Percentiles rank a stretch among this genome's conserved stretches.
Evolutionary conservation across 2,888 invertebrate genomes (phyloP).

Genomic region (Morpho helenor): DNA sequence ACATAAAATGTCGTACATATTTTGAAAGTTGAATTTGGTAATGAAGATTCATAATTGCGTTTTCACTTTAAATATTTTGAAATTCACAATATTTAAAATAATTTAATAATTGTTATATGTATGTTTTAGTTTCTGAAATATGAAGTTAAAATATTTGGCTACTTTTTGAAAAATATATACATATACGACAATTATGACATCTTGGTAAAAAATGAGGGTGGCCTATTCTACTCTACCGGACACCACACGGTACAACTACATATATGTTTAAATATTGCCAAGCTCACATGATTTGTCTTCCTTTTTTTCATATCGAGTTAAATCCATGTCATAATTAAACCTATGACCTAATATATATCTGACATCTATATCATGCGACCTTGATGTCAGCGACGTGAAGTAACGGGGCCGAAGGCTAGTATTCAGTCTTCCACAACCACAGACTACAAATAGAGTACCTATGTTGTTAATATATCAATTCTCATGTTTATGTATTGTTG

Average conservation of each 20-base stretch:
- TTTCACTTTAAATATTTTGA: conserved; percentile 3
- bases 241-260: too few species aligned
- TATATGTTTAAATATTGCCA: too few species aligned
- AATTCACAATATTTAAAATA: neutral
- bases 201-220: too few species aligned
- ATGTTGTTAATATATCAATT: too few species aligned
- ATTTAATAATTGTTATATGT: neutral
- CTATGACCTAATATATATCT: conserved; percentile 11
- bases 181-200: too few species aligned
- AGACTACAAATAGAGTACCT: neutral
- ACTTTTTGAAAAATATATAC: too few species aligned
- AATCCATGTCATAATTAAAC: neutral
- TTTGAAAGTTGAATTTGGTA: conserved; percentile 4
- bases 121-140: neutral
- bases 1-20: conserved; percentile 5
- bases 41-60: conserved; percentile 4
- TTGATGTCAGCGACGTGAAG: conserved; percentile 22
- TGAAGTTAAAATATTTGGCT: too few species aligned
- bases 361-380: conserved; percentile 17
- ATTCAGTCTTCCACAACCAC: conserved; percentile 9
- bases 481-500: too few species aligned
- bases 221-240: too few species aligned
- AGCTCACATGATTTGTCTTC: too few species aligned
- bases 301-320: too few species aligned
- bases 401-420: conserved; percentile 22